Percentiles rank a stretch among this genome's conserved stretches.
phyloP scores from a whole-genome alignment of 2,113 vertebrate genomes.

The Phylloscopus whistleri region DNA sequence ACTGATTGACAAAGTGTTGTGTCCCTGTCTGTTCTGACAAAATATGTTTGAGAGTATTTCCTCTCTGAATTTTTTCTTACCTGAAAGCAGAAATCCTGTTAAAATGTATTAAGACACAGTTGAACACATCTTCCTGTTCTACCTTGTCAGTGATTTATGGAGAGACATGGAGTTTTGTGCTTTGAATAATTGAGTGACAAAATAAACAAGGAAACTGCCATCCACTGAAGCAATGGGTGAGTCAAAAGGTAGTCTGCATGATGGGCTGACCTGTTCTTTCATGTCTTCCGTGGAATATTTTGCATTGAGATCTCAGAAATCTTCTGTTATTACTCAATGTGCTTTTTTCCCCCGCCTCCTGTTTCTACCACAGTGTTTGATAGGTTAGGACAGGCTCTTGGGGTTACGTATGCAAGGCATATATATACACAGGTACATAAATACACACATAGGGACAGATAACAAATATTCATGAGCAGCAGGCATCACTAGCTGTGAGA shows the following conservation, averaged over 20 bases:
- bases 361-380: background rate
- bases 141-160: background rate
- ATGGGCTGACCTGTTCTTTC: background rate
- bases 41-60: background rate
- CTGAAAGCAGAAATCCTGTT: background rate
- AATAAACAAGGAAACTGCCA: slow-evolving; percentile 41
- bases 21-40: background rate
- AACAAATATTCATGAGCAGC: background rate
- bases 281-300: background rate
- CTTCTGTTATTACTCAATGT: slow-evolving; percentile 5
- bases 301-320: background rate
- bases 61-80: background rate
- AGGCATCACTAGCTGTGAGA: background rate
- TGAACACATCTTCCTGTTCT: background rate
- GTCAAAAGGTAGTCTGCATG: background rate
- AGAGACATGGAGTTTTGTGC: background rate
- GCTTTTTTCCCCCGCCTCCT: background rate
- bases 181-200: background rate
- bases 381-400: background rate
- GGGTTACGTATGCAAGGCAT: background rate
- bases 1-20: background rate
- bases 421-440: background rate
- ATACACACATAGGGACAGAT: background rate
- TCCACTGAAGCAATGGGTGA: background rate
- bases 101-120: background rate